A percentile compares a stretch with the other conserved stretches of the same genome.
These are phyloP conservation scores for Anguilla japonica DNA, from an alignment of 2,113 vertebrate genomes.

Conservation along the genomic window DNA sequence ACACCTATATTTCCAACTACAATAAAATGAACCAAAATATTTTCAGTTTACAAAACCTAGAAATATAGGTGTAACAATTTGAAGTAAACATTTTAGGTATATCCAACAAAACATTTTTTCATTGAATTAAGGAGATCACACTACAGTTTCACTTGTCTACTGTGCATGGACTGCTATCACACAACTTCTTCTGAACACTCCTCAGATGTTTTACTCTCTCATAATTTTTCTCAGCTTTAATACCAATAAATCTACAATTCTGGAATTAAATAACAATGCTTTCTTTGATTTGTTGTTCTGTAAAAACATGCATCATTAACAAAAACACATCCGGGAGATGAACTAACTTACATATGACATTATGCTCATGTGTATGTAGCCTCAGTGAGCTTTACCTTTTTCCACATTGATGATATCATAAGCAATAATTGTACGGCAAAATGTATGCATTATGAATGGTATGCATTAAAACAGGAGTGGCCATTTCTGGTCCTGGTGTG, in stretches of 20 bases:
- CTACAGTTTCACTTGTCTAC: slow-evolving; percentile 18
- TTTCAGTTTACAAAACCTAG: no score
- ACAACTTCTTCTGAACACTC: slow-evolving; percentile 4
- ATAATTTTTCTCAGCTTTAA: neutral
- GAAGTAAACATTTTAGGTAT: no score
- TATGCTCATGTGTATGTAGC: neutral
- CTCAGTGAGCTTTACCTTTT: neutral
- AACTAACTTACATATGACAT: neutral
- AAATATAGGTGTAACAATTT: no score
- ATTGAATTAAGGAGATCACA: no score
- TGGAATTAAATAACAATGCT: slow-evolving; percentile 19
- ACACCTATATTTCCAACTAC: no score
- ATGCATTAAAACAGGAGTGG: no score
- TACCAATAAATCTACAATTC: neutral
- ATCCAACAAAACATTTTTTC: no score
- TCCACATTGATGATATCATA: neutral
- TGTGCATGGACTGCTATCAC: slow-evolving; percentile 29
- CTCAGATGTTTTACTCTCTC: neutral
- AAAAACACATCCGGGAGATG: neutral
- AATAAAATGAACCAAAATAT: no score
- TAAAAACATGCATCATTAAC: neutral
- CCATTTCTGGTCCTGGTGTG: no score
- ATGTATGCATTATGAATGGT: no score
- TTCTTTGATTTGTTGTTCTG: neutral
- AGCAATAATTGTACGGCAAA: neutral